Conservation (phyloP, 2,797 vertebrate species). For the Myripristis murdjan region DNA sequence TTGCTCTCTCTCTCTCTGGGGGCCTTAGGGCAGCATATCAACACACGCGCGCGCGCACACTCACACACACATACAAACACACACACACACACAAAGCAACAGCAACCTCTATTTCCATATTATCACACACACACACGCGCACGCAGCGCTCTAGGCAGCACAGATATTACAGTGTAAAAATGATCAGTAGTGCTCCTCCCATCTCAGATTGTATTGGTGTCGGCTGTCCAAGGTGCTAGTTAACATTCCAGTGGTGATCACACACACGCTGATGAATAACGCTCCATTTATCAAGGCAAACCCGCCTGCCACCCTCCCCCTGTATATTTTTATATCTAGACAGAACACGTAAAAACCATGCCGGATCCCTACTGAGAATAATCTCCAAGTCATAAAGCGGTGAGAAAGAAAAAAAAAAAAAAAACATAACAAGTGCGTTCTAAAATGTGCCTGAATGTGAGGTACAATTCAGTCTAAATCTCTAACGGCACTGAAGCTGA, state of each 20-base stretch:
- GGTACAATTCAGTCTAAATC: constrained; percentile 47
- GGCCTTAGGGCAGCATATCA: constrained; percentile 76
- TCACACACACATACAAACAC: constrained; percentile 25
- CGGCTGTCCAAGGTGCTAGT: constrained; percentile 83
- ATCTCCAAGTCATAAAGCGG: neutral
- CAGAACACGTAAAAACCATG: constrained; percentile 22
- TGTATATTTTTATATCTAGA: constrained; percentile 36
- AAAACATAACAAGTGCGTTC: neutral
- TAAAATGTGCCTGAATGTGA: constrained; percentile 22
- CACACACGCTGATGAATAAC: constrained; percentile 81
- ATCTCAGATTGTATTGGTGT: constrained; percentile 59
- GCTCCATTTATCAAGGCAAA: constrained; percentile 82
- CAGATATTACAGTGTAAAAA: constrained; percentile 37
- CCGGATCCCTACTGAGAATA: neutral
- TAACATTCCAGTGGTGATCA: constrained; percentile 85
- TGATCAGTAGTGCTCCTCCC: constrained; percentile 52
- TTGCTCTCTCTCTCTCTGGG: constrained; percentile 41
- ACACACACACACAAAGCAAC: constrained; percentile 15
- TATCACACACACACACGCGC: constrained; percentile 17
- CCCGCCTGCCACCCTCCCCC: constrained; percentile 64
- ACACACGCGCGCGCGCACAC: constrained; percentile 59
- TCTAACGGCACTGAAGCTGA: constrained; percentile 63
- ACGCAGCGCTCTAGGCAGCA: constrained; percentile 15
- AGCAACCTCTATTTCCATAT: constrained; percentile 41
- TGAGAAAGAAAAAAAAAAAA: neutral